phyloP scores from a whole-genome alignment of 2,888 invertebrate species.

The Conus canariensis region DNA sequence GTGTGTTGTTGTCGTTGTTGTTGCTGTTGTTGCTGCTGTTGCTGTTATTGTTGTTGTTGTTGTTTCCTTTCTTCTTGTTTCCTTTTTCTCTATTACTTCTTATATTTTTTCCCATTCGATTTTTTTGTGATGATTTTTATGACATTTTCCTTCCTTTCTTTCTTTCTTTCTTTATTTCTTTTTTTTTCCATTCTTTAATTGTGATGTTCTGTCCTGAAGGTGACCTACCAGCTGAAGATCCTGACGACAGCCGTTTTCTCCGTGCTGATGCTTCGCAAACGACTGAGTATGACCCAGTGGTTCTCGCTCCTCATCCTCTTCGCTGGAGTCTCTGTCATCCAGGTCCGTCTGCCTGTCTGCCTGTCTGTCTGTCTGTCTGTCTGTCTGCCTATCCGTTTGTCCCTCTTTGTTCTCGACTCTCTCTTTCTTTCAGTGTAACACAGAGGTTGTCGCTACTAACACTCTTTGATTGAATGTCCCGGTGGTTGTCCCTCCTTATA shows the following conservation, averaged over 20 bases:
- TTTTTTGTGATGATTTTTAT: too few relatives aligned
- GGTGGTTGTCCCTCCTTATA: background rate
- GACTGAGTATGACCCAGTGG: constrained; percentile 91
- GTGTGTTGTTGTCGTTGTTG: too few relatives aligned
- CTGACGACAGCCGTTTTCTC: constrained; percentile 98
- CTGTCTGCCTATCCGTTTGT: background rate
- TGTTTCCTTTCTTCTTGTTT: background rate
- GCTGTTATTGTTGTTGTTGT: too few relatives aligned
- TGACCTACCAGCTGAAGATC: constrained; percentile 98
- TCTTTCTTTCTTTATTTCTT: background rate
- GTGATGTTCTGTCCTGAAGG: constrained; percentile 80
- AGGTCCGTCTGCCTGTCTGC: constrained; percentile 44
- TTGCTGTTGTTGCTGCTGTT: too few relatives aligned
- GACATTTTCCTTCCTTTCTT: background rate
- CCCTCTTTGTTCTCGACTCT: background rate
- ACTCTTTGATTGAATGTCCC: too few relatives aligned
- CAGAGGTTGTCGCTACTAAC: too few relatives aligned
- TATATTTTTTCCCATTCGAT: background rate
- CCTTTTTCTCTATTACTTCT: background rate
- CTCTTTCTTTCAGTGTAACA: too few relatives aligned
- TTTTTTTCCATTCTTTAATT: background rate
- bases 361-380: background rate
- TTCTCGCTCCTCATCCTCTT: constrained; percentile 90
- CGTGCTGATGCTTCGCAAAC: constrained; percentile 89
- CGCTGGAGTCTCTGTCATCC: constrained; percentile 84